Evolutionary conservation across 2,888 invertebrate species (phyloP).

Genomic region (Neoaliturus tenellus): DNA sequence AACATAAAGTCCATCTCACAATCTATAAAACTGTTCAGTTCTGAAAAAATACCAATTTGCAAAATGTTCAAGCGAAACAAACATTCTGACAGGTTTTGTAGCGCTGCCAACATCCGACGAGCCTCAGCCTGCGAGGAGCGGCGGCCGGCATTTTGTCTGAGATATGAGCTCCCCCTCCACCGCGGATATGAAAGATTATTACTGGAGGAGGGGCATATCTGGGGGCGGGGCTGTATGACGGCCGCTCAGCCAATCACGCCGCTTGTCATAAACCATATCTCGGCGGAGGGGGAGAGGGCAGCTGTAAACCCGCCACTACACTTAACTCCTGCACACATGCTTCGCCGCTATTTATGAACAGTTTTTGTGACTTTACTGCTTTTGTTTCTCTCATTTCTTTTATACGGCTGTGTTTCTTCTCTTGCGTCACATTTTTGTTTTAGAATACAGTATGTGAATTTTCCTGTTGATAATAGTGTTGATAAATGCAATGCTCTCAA

Average conservation of each 20-base stretch:
- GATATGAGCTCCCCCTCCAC: slow-evolving; percentile 43
- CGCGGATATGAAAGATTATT: slow-evolving; percentile 60
- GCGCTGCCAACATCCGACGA: not conserved
- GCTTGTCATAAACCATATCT: slow-evolving; percentile 60
- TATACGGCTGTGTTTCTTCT: too few relatives aligned
- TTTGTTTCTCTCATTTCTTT: too few relatives aligned
- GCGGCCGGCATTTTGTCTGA: slow-evolving; percentile 52
- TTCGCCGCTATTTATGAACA: slow-evolving; percentile 6
- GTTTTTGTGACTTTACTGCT: slow-evolving; percentile 5
- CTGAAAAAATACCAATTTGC: too few relatives aligned
- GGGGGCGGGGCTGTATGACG: slow-evolving; percentile 56
- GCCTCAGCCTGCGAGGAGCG: not conserved
- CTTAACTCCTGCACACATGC: not conserved
- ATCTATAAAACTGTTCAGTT: too few relatives aligned
- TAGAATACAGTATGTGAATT: too few relatives aligned
- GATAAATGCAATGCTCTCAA: too few relatives aligned
- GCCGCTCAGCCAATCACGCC: slow-evolving; percentile 48
- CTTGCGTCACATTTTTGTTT: too few relatives aligned
- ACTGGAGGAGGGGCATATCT: slow-evolving; percentile 59
- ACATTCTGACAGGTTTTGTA: too few relatives aligned
- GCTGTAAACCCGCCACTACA: not conserved
- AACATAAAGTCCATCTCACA: too few relatives aligned
- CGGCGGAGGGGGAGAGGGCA: slow-evolving; percentile 57
- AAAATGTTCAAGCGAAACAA: too few relatives aligned
- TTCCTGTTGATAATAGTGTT: too few relatives aligned